These are phyloP conservation scores for Nicator chloris DNA, from an alignment of 2,113 vertebrate genomes.

Conservation along the genomic window DNA sequence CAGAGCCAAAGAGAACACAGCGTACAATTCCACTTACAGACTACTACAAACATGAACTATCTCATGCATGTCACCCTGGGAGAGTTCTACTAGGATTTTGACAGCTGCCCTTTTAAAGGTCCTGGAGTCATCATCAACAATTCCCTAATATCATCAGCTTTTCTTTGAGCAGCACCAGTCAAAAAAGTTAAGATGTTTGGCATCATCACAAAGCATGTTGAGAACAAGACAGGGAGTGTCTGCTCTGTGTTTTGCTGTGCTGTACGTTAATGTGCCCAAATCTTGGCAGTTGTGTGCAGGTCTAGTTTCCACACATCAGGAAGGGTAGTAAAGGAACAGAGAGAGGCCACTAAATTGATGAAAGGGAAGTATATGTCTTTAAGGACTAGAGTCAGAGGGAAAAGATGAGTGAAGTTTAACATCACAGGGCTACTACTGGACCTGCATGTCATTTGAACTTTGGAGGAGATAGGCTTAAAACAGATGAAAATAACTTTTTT, in stretches of 20 bases:
- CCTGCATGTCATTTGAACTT: background rate
- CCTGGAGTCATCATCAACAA: background rate
- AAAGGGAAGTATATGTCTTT: background rate
- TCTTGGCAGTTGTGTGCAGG: background rate
- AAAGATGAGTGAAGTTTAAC: background rate
- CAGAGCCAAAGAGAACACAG: background rate
- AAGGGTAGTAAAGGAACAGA: background rate
- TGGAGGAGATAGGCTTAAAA: background rate
- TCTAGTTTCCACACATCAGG: background rate
- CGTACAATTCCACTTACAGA: background rate
- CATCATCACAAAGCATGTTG: background rate
- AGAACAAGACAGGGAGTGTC: background rate
- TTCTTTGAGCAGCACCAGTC: background rate
- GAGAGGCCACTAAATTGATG: background rate
- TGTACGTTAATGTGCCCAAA: background rate
- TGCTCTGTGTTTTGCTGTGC: background rate
- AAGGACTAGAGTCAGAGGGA: background rate
- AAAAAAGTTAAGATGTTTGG: background rate
- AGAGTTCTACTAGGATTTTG: background rate
- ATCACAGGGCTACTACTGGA: background rate
- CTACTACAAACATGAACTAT: background rate
- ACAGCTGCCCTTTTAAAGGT: background rate
- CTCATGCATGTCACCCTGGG: background rate
- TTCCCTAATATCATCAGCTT: background rate
- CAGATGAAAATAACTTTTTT: background rate